Evolutionary conservation across 2,888 invertebrate genomes (phyloP), one percentile per base, ranked within the genome.

Genomic region (Cerastis rubricosa): DNA sequence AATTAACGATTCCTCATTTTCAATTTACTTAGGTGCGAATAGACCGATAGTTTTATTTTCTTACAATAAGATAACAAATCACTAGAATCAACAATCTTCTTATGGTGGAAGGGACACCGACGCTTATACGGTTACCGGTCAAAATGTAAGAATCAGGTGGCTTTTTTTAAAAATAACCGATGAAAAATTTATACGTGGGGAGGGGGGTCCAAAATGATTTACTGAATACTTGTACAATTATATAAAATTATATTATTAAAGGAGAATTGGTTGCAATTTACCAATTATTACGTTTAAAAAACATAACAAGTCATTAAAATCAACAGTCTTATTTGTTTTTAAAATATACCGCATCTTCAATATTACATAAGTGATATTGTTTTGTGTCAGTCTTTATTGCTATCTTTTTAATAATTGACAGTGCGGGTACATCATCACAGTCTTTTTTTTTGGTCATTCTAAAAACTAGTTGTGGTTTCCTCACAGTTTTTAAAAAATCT

Each of bases 391-490:
- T 45, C n/a, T 65, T n/a, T 65, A 65, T 45, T 45, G n/a, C 25
- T 25, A 65, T 47, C 9, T 47, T 29, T 47, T 47, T 29, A 17
- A 47, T 19, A 14, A 65, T 25, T 45, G 43, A 57, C n/a, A 57
- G 7, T 57, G n/a, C 43, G 6, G 57, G 69, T 57, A 69, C 69
- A 69, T 57, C 19, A 43, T 69, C 69, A 9, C 43, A 45, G 25
- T 69, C 57, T 54, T 43, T 69, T 69, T 43, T 69, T 25, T 69
- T 69, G 4, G 69, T 57, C 40, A 69, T 69, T 45, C 17, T 69
- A 69, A 57, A 57, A 57, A 43, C 43, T 69, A 69, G 57, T 69
- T 69, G 54, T 57, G 69, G 69, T 69, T 69, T 69, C 69, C 17
- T 69, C 14, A 69, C 57, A 40, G 57, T 57, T 69, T 69, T 69